Base-by-base conservation (phyloP, 2,113 vertebrate species). In the Pachypanchax playfairii region DNA sequence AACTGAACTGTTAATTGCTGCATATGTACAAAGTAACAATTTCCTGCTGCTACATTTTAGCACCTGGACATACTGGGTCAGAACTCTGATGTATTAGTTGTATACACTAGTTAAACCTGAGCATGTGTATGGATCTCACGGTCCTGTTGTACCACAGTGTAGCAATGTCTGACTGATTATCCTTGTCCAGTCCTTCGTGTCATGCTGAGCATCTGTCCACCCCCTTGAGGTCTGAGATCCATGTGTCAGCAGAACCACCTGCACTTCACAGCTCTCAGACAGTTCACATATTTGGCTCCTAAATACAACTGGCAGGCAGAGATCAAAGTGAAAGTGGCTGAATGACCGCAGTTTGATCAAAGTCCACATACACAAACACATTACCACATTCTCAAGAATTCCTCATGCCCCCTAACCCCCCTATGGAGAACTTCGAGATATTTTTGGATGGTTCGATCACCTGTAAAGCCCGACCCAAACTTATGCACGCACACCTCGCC, bases 311-410 rank as follows among this genome's bases (percentile, higher is more conserved):
- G 4, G 46, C 65, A 68, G 77, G 64, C 70, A 57, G 46, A 79
- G 72, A 86, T 81, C 79, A 75, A 73, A 81, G 56, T 44, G n/a
- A 33, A 22, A 56, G 59, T 50, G 73, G 69, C 31, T 85, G 70
- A 79, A 73, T 83, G 84, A 75, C 81, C 65, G 72, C 46, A 51
- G 73, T 70, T 56, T 69, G 69, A 84, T 85, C 72, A 81, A 80
- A 79, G 71, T 80, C 53, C 39, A 44, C 4, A 5, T 35, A 31
- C 46, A 54, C 63, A 71, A 55, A 66, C 73, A 58, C 56, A 60
- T 39, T 54, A 53, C 35, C 33, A 63, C 48, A 13, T 20, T 51
- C 26, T 51, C 26, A 25, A 48, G 35, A 83, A 55, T 62, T 71
- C 55, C 68, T 75, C 65, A 36, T 51, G 58, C 64, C 61, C 56